Conservation (phyloP, 2,888 invertebrate species). For the Iselma pallidipennis region DNA sequence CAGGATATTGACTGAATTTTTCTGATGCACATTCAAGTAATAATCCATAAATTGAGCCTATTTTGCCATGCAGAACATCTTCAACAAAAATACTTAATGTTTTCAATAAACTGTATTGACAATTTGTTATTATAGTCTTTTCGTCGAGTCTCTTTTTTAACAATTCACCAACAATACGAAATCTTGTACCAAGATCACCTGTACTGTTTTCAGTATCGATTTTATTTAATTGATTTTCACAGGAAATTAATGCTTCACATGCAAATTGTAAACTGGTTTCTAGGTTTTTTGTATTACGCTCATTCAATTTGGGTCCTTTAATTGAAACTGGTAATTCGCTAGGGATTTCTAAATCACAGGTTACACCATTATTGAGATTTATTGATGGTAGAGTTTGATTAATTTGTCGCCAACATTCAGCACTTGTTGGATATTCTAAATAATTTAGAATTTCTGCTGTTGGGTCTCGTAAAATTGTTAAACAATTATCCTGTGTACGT, state of each 20-base stretch:
- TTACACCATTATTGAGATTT: conserved; percentile 2
- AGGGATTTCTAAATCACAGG: too few relatives aligned
- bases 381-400: conserved; percentile 19
- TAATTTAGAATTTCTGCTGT: conserved; percentile 58
- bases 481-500: conserved; percentile 35
- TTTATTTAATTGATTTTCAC: conserved; percentile 64
- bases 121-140: conserved; percentile 37
- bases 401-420: conserved; percentile 45
- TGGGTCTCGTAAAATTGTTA: conserved; percentile 68
- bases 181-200: conserved; percentile 70
- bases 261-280: conserved; percentile 51
- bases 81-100: conserved; percentile 65
- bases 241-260: conserved; percentile 62
- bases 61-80: conserved; percentile 75
- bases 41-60: conserved; percentile 79
- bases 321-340: conserved; percentile 8
- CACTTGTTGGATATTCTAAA: conserved; percentile 64
- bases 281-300: conserved; percentile 43
- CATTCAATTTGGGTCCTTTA: conserved; percentile 49
- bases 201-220: conserved; percentile 72
- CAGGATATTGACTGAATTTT: conserved; percentile 53
- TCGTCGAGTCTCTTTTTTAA: conserved; percentile 40
- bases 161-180: conserved; percentile 45
- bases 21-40: conserved; percentile 70
- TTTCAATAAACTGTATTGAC: conserved; percentile 48